A percentile compares a stretch with the other conserved stretches of the same genome.
Conservation (phyloP, 2,113 vertebrate species). For the Lagenorhynchus albirostris region DNA sequence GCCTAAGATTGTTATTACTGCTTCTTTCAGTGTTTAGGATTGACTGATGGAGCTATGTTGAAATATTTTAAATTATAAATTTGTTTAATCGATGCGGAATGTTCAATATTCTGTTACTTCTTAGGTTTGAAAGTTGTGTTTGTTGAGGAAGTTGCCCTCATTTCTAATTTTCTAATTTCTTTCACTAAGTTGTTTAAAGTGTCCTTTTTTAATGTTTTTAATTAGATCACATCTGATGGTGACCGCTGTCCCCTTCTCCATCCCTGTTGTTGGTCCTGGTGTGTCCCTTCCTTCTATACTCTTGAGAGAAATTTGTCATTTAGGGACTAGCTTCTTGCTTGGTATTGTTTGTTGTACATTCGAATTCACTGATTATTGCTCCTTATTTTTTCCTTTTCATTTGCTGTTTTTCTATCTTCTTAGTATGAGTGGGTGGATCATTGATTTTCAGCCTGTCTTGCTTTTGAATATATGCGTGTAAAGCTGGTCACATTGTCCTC, state of each 20-base stretch:
- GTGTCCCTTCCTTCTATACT: not conserved
- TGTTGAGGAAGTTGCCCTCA: not conserved
- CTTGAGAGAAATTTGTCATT: not conserved
- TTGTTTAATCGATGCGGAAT: not conserved
- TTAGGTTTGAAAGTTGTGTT: not conserved
- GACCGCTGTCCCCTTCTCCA: too few species aligned
- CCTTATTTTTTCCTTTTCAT: not conserved
- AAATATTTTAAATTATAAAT: not conserved
- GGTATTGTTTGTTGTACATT: rapidly evolving
- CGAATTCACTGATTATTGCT: not conserved
- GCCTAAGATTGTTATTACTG: rapidly evolving
- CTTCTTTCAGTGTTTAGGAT: rapidly evolving
- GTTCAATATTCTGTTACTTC: not conserved
- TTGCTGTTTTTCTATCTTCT: not conserved
- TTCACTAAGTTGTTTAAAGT: not conserved
- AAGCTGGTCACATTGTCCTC: not conserved
- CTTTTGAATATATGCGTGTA: not conserved
- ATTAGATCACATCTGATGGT: not conserved
- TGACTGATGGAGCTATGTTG: rapidly evolving
- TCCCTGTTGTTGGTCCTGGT: not conserved
- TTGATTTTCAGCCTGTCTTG: not conserved
- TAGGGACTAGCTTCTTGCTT: not conserved
- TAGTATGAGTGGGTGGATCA: not conserved
- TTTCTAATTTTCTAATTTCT: not conserved
- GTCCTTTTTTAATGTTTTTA: not conserved